phyloP scores from a whole-genome alignment of 1,140 invertebrate genomes.

The Papilio glaucus region DNA sequence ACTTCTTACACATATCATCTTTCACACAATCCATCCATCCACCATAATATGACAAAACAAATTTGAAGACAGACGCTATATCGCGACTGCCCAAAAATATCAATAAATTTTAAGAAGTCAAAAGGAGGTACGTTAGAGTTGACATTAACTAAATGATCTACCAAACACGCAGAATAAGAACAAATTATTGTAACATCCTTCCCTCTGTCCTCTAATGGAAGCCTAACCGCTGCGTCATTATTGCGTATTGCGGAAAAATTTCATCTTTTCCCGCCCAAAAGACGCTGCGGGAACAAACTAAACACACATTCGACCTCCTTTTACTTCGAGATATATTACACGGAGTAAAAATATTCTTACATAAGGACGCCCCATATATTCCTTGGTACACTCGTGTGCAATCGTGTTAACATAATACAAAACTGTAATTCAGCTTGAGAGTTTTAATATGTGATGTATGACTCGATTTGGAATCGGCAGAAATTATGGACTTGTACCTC shows the following conservation, averaged over 20 bases:
- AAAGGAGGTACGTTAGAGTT: too few relatives aligned
- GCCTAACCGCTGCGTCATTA: conserved; percentile 10
- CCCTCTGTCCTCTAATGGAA: neutral
- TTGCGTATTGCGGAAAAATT: conserved; percentile 15
- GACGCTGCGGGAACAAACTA: conserved; percentile 3
- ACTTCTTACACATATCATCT: too few relatives aligned
- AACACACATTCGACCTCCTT: conserved; percentile 23
- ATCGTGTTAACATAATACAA: neutral
- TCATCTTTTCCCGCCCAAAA: conserved; percentile 8
- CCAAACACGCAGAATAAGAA: neutral
- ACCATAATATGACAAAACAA: too few relatives aligned
- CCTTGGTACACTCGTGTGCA: neutral
- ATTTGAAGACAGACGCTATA: too few relatives aligned
- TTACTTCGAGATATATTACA: conserved; percentile 17
- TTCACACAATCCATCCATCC: too few relatives aligned
- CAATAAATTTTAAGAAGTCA: too few relatives aligned
- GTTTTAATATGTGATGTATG: too few relatives aligned
- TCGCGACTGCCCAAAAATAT: too few relatives aligned
- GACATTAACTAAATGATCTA: neutral
- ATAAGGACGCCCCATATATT: neutral
- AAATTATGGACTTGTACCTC: too few relatives aligned
- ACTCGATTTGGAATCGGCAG: too few relatives aligned
- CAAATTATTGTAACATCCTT: neutral
- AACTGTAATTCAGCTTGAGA: too few relatives aligned
- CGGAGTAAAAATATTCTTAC: conserved; percentile 16